Conservation (phyloP, 2,797 vertebrate species). For the Valencia hispanica region DNA sequence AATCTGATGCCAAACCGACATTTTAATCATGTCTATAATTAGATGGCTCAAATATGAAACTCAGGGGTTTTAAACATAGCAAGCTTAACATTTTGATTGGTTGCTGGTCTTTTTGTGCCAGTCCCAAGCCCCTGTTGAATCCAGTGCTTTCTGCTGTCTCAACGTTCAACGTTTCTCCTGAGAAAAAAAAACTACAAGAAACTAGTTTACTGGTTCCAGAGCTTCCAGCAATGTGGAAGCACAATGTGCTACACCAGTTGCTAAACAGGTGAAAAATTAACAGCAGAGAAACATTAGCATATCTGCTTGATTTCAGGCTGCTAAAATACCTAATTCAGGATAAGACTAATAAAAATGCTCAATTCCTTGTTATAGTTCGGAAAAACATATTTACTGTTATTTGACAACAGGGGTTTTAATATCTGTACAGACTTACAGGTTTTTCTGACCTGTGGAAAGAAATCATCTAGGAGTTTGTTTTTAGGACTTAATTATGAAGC, state of each 20-base stretch:
- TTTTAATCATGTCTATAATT: not conserved
- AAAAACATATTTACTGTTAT: too few species aligned
- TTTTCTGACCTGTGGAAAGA: not conserved
- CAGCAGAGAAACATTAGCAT: too few species aligned
- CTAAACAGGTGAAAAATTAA: too few species aligned
- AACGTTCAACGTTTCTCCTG: not conserved
- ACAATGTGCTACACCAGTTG: too few species aligned
- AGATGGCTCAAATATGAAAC: not conserved
- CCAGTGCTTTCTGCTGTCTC: not conserved
- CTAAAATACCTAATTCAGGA: too few species aligned
- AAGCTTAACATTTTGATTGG: not conserved
- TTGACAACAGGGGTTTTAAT: not conserved
- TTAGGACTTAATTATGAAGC: not conserved
- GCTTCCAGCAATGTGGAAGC: too few species aligned
- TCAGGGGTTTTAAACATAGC: not conserved
- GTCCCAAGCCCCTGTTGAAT: not conserved
- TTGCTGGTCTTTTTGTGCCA: not conserved
- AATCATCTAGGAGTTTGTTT: not conserved
- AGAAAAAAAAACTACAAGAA: too few species aligned
- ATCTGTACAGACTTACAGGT: not conserved
- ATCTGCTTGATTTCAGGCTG: too few species aligned
- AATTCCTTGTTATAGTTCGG: too few species aligned
- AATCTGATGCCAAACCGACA: not conserved
- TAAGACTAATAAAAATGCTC: too few species aligned
- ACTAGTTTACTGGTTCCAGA: not conserved